Conservation (phyloP, 2,113 vertebrate genomes). For the Cyanistes caeruleus region DNA sequence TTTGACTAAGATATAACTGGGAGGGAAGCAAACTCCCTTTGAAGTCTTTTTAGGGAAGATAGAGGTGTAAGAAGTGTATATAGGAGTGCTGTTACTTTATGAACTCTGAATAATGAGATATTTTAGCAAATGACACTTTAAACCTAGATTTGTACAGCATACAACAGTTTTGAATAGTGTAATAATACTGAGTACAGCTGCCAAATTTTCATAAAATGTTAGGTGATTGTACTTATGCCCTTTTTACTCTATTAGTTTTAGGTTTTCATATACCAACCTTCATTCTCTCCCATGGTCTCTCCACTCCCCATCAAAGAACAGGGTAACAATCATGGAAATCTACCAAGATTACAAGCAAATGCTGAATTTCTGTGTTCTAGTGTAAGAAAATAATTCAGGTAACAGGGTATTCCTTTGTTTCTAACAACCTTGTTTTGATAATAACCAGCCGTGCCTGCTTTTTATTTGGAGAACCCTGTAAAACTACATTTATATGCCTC, state of each 20-base stretch:
- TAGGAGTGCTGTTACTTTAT: slow-evolving; percentile 69
- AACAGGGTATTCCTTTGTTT: slow-evolving; percentile 77
- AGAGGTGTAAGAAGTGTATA: slow-evolving; percentile 49
- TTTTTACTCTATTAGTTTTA: slow-evolving; percentile 54
- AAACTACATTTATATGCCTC: slow-evolving; percentile 47
- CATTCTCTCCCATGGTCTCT: background rate
- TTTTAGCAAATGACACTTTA: slow-evolving; percentile 75
- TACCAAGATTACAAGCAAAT: slow-evolving; percentile 47
- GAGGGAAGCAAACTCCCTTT: slow-evolving; percentile 17
- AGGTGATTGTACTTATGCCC: slow-evolving; percentile 54
- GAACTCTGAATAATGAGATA: slow-evolving; percentile 64
- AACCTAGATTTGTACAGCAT: slow-evolving; percentile 61
- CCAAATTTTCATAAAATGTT: slow-evolving; percentile 63
- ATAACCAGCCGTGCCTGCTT: slow-evolving; percentile 78
- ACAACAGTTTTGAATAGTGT: slow-evolving; percentile 57
- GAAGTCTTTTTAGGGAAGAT: slow-evolving; percentile 68
- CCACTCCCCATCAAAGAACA: slow-evolving; percentile 41
- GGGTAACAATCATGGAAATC: slow-evolving; percentile 56
- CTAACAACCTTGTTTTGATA: slow-evolving; percentile 60
- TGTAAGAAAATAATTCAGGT: slow-evolving; percentile 59
- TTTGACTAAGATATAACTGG: slow-evolving; percentile 45
- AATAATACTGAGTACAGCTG: slow-evolving; percentile 59
- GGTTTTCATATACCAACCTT: slow-evolving; percentile 16
- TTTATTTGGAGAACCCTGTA: slow-evolving; percentile 65
- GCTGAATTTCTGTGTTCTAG: slow-evolving; percentile 55